phyloP scores from a whole-genome alignment of 2,113 vertebrate species.

The Tachycineta bicolor region DNA sequence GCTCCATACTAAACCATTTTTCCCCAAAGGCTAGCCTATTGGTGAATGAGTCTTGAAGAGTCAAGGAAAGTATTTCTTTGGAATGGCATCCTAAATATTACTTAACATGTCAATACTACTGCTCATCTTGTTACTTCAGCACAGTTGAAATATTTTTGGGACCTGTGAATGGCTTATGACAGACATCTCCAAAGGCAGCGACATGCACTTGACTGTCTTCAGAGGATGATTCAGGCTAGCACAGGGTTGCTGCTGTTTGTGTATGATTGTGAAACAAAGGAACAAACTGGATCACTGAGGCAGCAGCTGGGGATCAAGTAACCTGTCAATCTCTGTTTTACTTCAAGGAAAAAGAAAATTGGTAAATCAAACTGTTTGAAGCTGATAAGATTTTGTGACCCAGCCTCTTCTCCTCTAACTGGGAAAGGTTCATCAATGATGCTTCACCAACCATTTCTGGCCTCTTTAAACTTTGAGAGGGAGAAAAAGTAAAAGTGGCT shows the following conservation, averaged over 20 bases:
- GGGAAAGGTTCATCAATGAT: rapidly evolving
- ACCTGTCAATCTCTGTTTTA: background rate
- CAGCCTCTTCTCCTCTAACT: background rate
- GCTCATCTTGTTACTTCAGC: background rate
- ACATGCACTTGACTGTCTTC: background rate
- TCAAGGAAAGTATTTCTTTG: background rate
- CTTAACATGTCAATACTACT: background rate
- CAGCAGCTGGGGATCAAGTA: background rate
- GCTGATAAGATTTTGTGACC: background rate
- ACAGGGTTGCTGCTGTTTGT: background rate
- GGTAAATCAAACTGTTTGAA: background rate
- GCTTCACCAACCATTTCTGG: background rate
- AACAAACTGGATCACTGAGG: background rate
- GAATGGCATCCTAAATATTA: background rate
- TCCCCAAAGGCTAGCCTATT: rapidly evolving
- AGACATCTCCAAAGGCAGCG: background rate
- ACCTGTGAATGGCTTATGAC: background rate
- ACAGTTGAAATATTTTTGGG: background rate
- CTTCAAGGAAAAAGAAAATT: background rate
- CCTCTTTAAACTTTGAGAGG: background rate
- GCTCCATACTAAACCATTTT: background rate
- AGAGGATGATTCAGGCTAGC: background rate
- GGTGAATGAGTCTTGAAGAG: background rate
- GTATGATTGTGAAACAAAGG: background rate
- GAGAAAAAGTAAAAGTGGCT: background rate